phyloP scores from a whole-genome alignment of 2,797 vertebrate species.

The Chelonia mydas region DNA sequence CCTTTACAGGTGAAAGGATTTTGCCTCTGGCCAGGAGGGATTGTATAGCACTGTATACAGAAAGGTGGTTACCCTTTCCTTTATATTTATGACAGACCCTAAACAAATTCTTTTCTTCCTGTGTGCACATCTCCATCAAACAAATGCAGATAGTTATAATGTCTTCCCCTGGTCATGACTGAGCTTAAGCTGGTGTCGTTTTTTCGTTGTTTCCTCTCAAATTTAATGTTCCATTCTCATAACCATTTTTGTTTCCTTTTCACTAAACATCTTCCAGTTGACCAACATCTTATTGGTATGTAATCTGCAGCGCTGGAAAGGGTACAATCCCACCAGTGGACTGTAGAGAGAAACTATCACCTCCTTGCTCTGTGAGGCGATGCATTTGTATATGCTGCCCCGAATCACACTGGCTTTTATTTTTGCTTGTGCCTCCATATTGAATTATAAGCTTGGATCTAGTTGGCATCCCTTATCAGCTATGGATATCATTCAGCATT shows the following conservation, averaged over 20 bases:
- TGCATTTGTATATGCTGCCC: background rate
- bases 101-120: constrained; percentile 13
- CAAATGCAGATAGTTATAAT: constrained; percentile 28
- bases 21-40: no score
- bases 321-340: background rate
- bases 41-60: no score
- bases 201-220: background rate
- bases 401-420: background rate
- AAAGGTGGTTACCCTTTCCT: no score
- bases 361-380: no score
- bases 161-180: background rate
- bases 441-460: background rate
- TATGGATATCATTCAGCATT: background rate
- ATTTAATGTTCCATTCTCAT: background rate
- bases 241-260: background rate
- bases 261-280: background rate
- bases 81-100: background rate
- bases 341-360: no score
- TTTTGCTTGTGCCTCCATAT: background rate
- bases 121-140: background rate
- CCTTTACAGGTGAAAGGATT: no score
- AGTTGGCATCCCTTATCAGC: background rate
- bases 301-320: fast-evolving
- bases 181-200: background rate
- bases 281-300: background rate